Base-by-base conservation (phyloP, 2,888 invertebrate species). In the Choreutis nemorana region DNA sequence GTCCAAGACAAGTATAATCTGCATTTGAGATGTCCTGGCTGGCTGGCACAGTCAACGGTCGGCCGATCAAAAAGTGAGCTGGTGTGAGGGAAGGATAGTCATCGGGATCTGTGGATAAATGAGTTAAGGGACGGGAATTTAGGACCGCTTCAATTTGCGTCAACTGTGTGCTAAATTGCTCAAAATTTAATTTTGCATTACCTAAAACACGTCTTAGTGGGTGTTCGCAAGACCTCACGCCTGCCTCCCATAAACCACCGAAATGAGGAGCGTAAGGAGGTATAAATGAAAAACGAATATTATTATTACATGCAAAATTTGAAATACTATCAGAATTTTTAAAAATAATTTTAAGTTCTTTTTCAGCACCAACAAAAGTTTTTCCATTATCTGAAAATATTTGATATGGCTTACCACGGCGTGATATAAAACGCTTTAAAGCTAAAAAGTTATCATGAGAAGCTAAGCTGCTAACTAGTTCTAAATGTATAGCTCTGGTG, bases 371-470 rank as follows among this genome's bases (percentile, higher is more conserved):
- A 9, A 18, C 18, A 15, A 18, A 15, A 11, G 10, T 27, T 18
- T 29, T 36, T 1, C 43, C 42, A 22, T 44, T 42, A 25, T 44
- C 41, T 4, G 39, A 47, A 11, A 34, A 40, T 20, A 47, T 41
- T 28, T 41, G 32, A 6, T 13, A n/a, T 1, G 43, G 44, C 26
- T 40, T 43, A 14, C 36, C 42, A 9, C 41, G 33, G 7, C 45
- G 36, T n/a, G 42, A 39, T 10, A 44, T 38, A 28, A 44, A 44
- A 3, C 42, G 12, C 18, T 39, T 44, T 12, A 44, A 29, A 12
- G 40, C 36, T n/a, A 44, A 22, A 18, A 42, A 14, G 13, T 42
- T 38, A 6, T 35, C 38, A 5, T 31, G 35, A 5, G 35, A 28
- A 5, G 38, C 20, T 7, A 42, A 35, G 14, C 35, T 34, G 9